Base-by-base conservation (phyloP, 2,888 invertebrate species). In the Erpobdella octoculata region DNA sequence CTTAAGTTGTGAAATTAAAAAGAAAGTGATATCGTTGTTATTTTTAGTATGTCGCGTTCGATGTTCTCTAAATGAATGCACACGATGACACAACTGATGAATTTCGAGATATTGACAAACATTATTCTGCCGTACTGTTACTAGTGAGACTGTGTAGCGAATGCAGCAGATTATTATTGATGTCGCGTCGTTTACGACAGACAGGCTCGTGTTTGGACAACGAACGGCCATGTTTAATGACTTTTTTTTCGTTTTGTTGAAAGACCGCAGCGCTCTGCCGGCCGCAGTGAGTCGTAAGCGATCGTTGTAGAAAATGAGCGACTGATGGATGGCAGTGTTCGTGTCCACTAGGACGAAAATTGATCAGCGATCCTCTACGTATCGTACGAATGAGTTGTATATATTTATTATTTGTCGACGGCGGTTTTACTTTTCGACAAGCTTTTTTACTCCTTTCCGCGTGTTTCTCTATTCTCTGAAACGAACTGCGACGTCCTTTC, bases 241-340 rank as follows among this genome's bases (percentile, higher is more conserved):
- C 53, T 21, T 25, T 53, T 28, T 25, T 53, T 53, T 53, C n/a
- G n/a, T n/a, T n/a, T n/a, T n/a, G n/a, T n/a, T n/a, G n/a, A n/a
- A n/a, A n/a, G n/a, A n/a, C n/a, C n/a, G n/a, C n/a, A n/a, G n/a
- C n/a, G n/a, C n/a, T n/a, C n/a, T n/a, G n/a, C n/a, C n/a, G n/a
- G n/a, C n/a, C n/a, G n/a, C n/a, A n/a, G n/a, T n/a, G 53, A 15
- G 53, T n/a, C 53, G 53, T 53, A 28, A 53, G 28, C 28, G 53
- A 53, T 28, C 53, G 21, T 28, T 25, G 53, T 25, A 28, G 28
- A 28, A 53, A 53, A 53, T 53, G 53, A 53, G 21, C 21, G 21
- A 21, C 28, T 53, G 53, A 53, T 53, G 53, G 53, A 53, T 53
- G 53, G 8, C n/a, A n/a, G n/a, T 53, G 21, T 53, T 53, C n/a